Evolutionary conservation across 2,113 vertebrate species (phyloP).

Genomic region (Mus spicilegus): DNA sequence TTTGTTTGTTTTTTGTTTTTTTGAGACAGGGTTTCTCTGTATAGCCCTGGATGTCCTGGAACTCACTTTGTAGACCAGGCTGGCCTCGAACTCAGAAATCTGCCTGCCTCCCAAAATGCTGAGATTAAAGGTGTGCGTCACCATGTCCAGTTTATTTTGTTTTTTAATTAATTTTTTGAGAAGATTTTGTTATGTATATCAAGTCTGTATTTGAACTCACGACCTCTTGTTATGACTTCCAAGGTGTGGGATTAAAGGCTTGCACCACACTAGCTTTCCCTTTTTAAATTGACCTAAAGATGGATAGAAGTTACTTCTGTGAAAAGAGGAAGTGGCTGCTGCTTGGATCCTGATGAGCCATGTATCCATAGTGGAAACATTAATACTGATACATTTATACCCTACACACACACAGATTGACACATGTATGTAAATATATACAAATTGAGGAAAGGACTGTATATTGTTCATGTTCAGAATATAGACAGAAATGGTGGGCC

Average conservation of each 20-base stretch:
- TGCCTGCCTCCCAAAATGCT: too few relatives aligned
- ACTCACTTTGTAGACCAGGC: too few relatives aligned
- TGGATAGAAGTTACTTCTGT: background rate
- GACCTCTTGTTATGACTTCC: background rate
- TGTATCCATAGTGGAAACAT: background rate
- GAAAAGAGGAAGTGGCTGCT: background rate
- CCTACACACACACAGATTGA: background rate
- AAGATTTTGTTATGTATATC: background rate
- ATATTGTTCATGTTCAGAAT: background rate
- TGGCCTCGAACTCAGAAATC: too few relatives aligned
- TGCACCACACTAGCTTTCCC: background rate
- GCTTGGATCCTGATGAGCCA: background rate
- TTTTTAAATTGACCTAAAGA: slow-evolving; percentile 10
- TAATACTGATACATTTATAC: background rate
- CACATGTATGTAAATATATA: background rate
- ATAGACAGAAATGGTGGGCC: background rate
- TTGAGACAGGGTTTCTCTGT: too few relatives aligned
- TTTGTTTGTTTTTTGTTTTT: too few relatives aligned
- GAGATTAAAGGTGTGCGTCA: too few relatives aligned
- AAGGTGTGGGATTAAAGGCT: background rate
- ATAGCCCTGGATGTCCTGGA: too few relatives aligned
- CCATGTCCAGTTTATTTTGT: too few relatives aligned
- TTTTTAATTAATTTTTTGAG: background rate
- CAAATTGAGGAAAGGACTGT: background rate
- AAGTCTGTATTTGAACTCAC: background rate